Conservation (phyloP, 2,113 vertebrate species). For the Ibidorhyncha struthersii region DNA sequence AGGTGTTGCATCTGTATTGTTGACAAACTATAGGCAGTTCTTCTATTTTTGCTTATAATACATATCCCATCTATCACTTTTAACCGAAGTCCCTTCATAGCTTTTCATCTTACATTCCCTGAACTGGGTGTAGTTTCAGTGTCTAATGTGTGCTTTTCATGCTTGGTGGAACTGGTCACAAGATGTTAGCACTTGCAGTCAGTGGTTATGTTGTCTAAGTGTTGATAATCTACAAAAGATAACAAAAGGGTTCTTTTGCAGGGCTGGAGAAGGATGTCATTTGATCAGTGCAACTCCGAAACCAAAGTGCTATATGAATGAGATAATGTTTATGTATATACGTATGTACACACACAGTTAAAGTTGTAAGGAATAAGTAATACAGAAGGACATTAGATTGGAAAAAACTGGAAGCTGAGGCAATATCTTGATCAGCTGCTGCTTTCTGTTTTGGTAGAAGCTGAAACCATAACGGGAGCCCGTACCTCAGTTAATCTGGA, state of each 20-base stretch:
- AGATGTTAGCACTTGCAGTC: neutral
- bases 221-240: neutral
- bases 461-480: neutral
- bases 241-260: neutral
- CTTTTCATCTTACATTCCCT: neutral
- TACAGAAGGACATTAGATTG: neutral
- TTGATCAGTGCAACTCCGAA: neutral
- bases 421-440: neutral
- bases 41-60: neutral
- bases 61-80: neutral
- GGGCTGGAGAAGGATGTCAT: neutral
- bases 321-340: accelerated
- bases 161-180: neutral
- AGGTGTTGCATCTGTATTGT: neutral
- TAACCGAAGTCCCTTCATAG: neutral
- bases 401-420: neutral
- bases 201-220: neutral
- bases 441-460: neutral
- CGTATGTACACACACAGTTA: neutral
- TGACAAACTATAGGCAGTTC: neutral
- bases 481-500: neutral
- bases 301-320: neutral
- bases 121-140: neutral
- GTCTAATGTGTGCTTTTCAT: neutral
- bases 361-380: neutral